Evolutionary conservation across 1,140 invertebrate species (phyloP), one percentile per base, ranked within the genome.

Genomic region (Brachionus rubens): DNA sequence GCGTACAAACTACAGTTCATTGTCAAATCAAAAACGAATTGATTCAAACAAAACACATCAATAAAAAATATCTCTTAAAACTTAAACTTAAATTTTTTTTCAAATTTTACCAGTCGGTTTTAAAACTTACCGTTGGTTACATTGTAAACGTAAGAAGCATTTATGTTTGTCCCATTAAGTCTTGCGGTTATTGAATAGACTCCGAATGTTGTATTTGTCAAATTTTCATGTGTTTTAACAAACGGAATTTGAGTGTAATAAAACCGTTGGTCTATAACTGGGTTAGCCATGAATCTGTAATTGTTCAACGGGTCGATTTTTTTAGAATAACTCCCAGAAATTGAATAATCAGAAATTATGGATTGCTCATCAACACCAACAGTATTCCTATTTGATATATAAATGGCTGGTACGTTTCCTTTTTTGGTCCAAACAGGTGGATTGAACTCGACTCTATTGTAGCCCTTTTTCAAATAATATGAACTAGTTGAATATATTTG

Each of bases 391-490:
- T 6, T 9, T n/a, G 52, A 30, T n/a, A 54, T 26, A 28, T 54
- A 24, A 54, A 54, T 54, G 4, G 16, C 24, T 3, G 52, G 52
- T 28, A 54, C 33, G 52, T 14, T 28, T 30, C 52, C 52, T 54
- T 54, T 54, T 54, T 54, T 54, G 24, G 33, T n/a, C 52, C 52
- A 54, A 0, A 54, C 52, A 54, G 52, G 52, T n/a, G n/a, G n/a
- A n/a, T 28, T n/a, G 33, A 54, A 14, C 7, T 54, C 24, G 33
- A 54, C 33, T 28, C 33, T 54, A 21, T 54, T 54, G 24, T 54
- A 54, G 14, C 52, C 52, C 14, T 54, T 28, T 4, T 6, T 28
- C 3, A 33, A 14, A 1, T 24, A 10, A 28, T 1, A 4, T 28
- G 24, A 26, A 26, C 12, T 28, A 5, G 33, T 0, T 5, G 7